Evolutionary conservation across 2,888 invertebrate species (phyloP), one percentile per base, ranked within the genome.

Genomic region (Agrotis clavis): DNA sequence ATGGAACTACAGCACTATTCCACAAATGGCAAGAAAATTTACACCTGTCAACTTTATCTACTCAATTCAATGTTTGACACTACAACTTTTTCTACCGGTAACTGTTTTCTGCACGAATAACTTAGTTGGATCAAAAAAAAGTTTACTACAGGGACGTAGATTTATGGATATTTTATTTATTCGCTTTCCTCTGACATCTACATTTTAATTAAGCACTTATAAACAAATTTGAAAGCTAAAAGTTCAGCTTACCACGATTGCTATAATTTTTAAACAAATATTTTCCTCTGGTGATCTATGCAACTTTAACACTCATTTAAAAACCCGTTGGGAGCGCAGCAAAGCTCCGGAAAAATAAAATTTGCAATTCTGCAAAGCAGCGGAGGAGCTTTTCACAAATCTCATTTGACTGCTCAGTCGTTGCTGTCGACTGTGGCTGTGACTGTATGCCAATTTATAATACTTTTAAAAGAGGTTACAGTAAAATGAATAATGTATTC

Each of bases 331-430:
- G 76, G 79, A 86, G 77, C 78, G 81, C 82, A 72, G 81, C 75
- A 87, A 85, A 86, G 87, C 84, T 82, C 68, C 74, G 73, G 83
- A 87, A 89, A 90, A 91, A 90, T 87, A 87, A 81, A 89, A 88
- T 90, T 85, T 88, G 86, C 87, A 86, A 87, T 88, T 89, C 85
- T 81, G 82, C 85, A 79, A 84, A 80, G 83, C 87, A 85, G 81
- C 82, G 67, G 81, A 83, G 77, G 82, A 83, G 83, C 86, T 88
- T 71, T 86, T 84, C 79, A 83, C 86, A 89, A 91, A 90, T 91
- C 88, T 87, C 75, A 86, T 91, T 92, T 87, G 75, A 87, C 86
- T 75, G 79, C 81, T 79, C 78, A 74, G 78, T 77, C 68, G 71
- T 81, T 74, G 68, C 79, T 82, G n/a, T 83, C 71, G 62, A 70